A percentile compares a stretch with the other conserved stretches of the same genome.
Conservation (phyloP, 2,113 vertebrate species). For the Strigops habroptila region DNA sequence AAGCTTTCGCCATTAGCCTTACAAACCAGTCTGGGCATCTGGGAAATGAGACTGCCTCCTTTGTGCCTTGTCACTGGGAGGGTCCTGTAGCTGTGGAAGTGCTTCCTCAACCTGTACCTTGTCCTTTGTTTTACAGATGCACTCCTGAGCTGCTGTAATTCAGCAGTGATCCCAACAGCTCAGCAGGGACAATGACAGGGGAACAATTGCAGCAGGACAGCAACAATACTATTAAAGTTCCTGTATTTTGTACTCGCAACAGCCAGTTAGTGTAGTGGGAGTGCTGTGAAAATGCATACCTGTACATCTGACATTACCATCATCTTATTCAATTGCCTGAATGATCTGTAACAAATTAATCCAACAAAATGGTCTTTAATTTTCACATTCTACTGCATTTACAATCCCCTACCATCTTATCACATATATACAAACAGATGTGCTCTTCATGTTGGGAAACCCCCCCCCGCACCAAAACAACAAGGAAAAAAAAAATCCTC, state of each 20-base stretch:
- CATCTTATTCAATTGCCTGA: not conserved
- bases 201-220: not conserved
- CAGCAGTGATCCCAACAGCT: not conserved
- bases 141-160: not conserved
- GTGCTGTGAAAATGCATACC: not conserved
- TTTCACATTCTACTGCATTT: not conserved
- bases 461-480: not conserved
- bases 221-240: not conserved
- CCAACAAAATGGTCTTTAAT: not conserved
- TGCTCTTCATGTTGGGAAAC: not conserved
- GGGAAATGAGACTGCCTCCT: not conserved
- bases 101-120: not conserved
- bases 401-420: not conserved
- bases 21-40: not conserved
- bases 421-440: not conserved
- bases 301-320: not conserved
- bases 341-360: not conserved
- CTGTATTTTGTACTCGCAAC: not conserved
- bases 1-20: not conserved
- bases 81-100: not conserved
- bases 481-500: not conserved
- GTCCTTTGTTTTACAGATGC: not conserved
- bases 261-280: not conserved
- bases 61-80: not conserved
- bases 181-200: not conserved